Base-by-base conservation (phyloP, 2,113 vertebrate genomes). In the Leucopsar rothschildi region DNA sequence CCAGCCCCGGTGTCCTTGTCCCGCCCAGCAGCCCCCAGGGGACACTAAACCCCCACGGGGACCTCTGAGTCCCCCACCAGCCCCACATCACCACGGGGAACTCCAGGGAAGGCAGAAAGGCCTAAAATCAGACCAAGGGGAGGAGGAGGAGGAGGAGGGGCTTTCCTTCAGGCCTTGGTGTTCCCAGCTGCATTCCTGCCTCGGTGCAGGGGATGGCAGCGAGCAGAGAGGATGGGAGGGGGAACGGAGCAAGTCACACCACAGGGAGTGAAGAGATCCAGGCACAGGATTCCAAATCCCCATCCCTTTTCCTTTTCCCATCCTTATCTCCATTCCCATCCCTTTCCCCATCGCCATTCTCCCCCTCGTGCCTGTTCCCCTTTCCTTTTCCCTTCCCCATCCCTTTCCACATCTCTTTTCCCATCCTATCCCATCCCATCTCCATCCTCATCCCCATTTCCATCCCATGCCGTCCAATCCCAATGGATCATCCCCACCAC, bases 141-240 rank as follows among this genome's bases (percentile, higher is more conserved):
- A 60, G 40, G 40, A 42, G 40, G 40, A 19, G 18, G 47, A 24
- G 7, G 23, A 49, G 55, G 5, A 61, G 33, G 16, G 49, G 15
- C 5, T 65, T 60, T 57, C 3, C 28, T 39, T 12, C 0, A 1
- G 47, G 50, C 4, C 7, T 35, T 14, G 31, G 52, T 4, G 1
- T 1, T 60, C 18, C 1, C 5, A 1, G 50, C 10, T 1, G 0
- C 63, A 6, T 72, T 59, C 69, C 85, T 24, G 42, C 42, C 33
- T 24, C 15, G 0, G 0, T 1, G 3, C 20, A 59, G 82, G 6
- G 0, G 15, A 4, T 59, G 40, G 60, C 71, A 23, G 37, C 2
- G 10, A 24, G 39, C 13, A 56, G 25, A 18, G 13, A 56, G 61
- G 71, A 9, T 19, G 15, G 65, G 29, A 19, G 2, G 50, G 59